Conservation (phyloP, 2,888 invertebrate species). For the Epirrhoe tristata region DNA sequence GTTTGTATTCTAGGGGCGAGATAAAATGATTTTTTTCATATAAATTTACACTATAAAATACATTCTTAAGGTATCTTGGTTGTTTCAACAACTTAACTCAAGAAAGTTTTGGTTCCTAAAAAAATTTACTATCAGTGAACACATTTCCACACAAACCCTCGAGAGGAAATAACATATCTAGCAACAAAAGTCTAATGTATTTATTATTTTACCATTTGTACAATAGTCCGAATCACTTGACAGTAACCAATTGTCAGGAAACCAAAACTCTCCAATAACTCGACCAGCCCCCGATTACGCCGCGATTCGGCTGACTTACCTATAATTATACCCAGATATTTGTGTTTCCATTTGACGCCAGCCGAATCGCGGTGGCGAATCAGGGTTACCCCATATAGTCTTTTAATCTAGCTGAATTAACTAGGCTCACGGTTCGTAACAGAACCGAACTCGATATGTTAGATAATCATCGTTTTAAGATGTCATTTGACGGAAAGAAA, state of each 20-base stretch:
- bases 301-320: background rate
- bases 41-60: constrained; percentile 28
- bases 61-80: constrained; percentile 7
- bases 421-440: no score
- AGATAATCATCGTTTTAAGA: no score
- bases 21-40: constrained; percentile 14
- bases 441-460: no score
- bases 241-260: background rate
- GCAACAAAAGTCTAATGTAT: no score
- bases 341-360: background rate
- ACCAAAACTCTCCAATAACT: constrained; percentile 2
- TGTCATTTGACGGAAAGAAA: no score
- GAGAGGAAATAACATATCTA: no score
- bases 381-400: constrained; percentile 7
- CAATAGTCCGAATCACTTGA: background rate
- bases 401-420: constrained; percentile 7
- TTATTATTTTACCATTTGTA: no score
- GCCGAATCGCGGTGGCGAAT: constrained; percentile 6
- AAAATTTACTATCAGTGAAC: background rate
- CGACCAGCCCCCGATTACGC: background rate
- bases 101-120: background rate
- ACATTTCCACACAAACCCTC: background rate
- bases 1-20: background rate
- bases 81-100: constrained; percentile 3
- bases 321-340: background rate